Evolutionary conservation across 2,113 vertebrate species (phyloP).

Genomic region (Baryphthengus martii): DNA sequence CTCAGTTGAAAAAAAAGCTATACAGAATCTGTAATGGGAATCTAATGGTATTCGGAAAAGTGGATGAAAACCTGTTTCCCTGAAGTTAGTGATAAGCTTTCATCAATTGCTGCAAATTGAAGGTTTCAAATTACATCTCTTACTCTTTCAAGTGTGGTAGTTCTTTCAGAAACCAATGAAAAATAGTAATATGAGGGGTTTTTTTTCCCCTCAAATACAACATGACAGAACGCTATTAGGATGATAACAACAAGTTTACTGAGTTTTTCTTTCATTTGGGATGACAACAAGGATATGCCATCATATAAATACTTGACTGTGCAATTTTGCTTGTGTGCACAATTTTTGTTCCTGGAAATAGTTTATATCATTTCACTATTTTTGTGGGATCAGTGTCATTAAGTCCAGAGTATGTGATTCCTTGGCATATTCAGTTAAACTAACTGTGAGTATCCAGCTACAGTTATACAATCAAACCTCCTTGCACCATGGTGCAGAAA

Average conservation of each 20-base stretch:
- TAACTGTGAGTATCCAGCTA: neutral
- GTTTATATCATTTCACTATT: rapidly evolving
- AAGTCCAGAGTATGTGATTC: neutral
- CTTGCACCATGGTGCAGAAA: neutral
- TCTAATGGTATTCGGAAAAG: neutral
- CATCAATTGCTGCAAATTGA: neutral
- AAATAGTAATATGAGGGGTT: neutral
- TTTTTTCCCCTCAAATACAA: neutral
- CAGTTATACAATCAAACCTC: neutral
- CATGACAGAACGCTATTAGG: neutral
- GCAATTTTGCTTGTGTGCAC: neutral
- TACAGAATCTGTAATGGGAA: neutral
- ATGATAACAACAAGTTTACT: neutral
- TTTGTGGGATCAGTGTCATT: neutral
- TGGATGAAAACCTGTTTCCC: neutral
- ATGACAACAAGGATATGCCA: neutral
- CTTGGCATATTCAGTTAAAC: neutral
- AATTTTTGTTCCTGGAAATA: neutral
- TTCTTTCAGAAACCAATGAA: neutral
- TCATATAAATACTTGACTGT: neutral
- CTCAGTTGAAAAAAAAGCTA: neutral
- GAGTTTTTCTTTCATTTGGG: neutral
- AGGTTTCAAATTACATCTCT: neutral
- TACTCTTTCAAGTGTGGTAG: neutral
- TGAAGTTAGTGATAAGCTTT: neutral